Evolutionary conservation across 2,113 vertebrate genomes (phyloP), one percentile per base, ranked within the genome.

Genomic region (Sorex araneus): DNA sequence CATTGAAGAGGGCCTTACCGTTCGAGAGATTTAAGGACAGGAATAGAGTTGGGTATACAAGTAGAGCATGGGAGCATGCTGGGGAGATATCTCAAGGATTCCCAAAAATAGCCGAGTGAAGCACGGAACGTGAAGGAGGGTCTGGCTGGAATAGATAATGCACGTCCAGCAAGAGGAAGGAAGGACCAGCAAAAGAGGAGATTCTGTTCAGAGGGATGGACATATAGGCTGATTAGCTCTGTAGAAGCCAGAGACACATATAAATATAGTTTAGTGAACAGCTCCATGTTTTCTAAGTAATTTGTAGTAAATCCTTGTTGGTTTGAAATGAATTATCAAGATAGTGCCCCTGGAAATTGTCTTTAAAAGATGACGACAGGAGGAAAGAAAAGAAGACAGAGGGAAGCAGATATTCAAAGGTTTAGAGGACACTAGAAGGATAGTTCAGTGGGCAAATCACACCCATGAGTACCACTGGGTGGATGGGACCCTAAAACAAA

Each of bases 161-260:
- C 54, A 15, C 6, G 36, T 13, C 4, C 70, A 45, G 83, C 15
- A 0, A 7, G 25, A 23, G 50, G 16, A 36, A 18, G 16, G 0
- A 23, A 47, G 16, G 43, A 21, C 30, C 10, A 7, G 5, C 11
- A 1, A 30, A 4, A 64, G 63, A n/a, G 19, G 5, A 32, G n/a
- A 9, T 64, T 23, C 54, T 4, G 0, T 4, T 6, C 5, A 8
- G 30, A 67, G 50, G 2, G 28, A 16, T 32, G 28, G 12, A 10
- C 25, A 8, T 34, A 8, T 28, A 70, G 74, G 15, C 40, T 11
- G 10, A 9, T 66, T 30, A 6, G 28, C 75, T 34, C 30, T 75
- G 18, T 3, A 36, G 40, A 89, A 64, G 25, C 23, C 47, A 21
- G 0, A 0, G 63, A 9, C 18, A 3, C 0, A 0, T 64, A 64